Base-by-base conservation (phyloP, 2,113 vertebrate genomes). In the Hylia prasina region DNA sequence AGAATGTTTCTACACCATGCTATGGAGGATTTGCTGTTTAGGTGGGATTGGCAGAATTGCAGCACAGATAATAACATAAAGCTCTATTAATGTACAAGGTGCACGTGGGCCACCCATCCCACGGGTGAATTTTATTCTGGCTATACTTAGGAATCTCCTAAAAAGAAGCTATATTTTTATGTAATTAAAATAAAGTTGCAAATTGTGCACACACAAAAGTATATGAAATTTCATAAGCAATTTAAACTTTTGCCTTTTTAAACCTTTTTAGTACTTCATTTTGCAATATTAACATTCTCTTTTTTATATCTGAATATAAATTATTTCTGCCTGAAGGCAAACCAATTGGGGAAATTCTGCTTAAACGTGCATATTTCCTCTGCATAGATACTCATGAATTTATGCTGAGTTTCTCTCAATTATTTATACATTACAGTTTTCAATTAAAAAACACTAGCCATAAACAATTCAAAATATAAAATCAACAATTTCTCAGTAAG, bases 271-370 rank as follows among this genome's bases (percentile, higher is more conserved):
- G 54, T 81, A 57, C 42, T 90, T 92, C 63, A 90, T 84, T 94
- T 95, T 82, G 68, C 50, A 90, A 63, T 86, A 95, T 88, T 95
- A 94, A 86, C 76, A 76, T 37, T 64, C 16, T 77, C 57, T 53
- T 63, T 60, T 82, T 79, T 57, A 66, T 24, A 80, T 83, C 44
- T 89, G 87, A 84, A 94, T 92, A 84, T 75, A 84, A 84, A 93
- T 93, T 35, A 93, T 84, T 95, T 95, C 78, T 91, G 89, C 87
- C 87, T 65, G 31, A 90, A 89, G 91, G 73, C 89, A 94, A 94
- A 94, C 45, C 72, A 91, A 18, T 64, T 84, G 73, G 77, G 84
- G 77, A 93, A 91, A 89, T 82, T 94, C 83, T 66, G 73, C 87
- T 95, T 96, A 89, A 94, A 94, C 0, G 39, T 89, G 86, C 56